Base-by-base conservation (phyloP, 2,113 vertebrate genomes). In the Sterrhoptilus dennistouni region DNA sequence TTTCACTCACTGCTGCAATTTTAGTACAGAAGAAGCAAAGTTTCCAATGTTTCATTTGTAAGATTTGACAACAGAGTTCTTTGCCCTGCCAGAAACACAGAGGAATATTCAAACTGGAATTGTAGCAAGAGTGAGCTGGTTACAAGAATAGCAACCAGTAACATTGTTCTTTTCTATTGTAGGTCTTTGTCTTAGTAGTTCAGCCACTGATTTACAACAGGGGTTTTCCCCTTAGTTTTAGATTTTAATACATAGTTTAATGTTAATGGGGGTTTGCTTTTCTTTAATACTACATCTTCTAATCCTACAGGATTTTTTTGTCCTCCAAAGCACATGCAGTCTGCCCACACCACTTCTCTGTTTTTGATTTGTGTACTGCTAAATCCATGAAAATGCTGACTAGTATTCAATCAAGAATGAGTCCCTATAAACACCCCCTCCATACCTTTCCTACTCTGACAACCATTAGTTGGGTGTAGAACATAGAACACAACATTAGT, bases 61-160 rank as follows among this genome's bases (percentile, higher is more conserved):
- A 69, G 52, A 77, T 33, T 13, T 47, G 36, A 35, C 25, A 27
- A 65, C 40, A 57, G 57, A 75, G 27, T 85, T 83, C 24, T 76
- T 14, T n/a, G 28, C 23, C 54, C 10, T 57, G 31, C 7, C 0
- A 2, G 22, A 11, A 8, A 18, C 15, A 1, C 45, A 47, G 57
- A 76, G 40, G 28, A 83, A 14, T 36, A 14, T 33, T 74, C 25
- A 52, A 49, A 35, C 64, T 72, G 66, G 64, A 83, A 49, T 21
- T 54, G 20, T 6, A 76, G n/a, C 45, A 24, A 24, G 50, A 76
- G 35, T 56, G 56, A 52, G 22, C 47, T 36, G 24, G 42, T 53
- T 49, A 27, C 7, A 65, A 28, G 50, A 65, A 42, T 3, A 75
- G 59, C 29, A 63, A 16, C 24, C 22, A 52, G 57, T 36, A 68